Evolutionary conservation across 2,797 vertebrate species (phyloP), one percentile per base, ranked within the genome.

Genomic region (Sarcoramphus papa): DNA sequence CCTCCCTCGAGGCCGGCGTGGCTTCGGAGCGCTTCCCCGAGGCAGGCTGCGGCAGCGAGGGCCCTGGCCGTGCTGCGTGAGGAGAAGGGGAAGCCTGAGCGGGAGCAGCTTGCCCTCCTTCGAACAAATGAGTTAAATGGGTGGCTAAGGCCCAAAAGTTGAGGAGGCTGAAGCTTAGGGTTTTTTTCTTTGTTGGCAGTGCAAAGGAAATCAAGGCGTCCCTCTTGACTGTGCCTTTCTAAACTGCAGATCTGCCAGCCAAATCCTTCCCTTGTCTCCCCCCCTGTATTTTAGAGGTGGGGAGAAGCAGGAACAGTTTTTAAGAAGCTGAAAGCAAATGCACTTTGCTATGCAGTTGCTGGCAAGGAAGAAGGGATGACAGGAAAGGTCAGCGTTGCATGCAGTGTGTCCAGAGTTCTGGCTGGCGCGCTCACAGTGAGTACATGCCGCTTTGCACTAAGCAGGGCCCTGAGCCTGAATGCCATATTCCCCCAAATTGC

Each of bases 381-480:
- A 10, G 23, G 41, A 19, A 30, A 41, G 37, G 64, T 35, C 65
- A 47, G 72, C 11, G 3, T 13, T 21, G 53, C 14, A 3, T 6
- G 16, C 30, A 12, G 27, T 2, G 12, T 8, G 11, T 18, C 54
- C 57, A 6, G 30, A 27, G 21, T 4, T 19, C 50, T 31, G 67
- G n/a, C 72, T 45, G 56, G 40, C 27, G 17, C 0, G 0, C 27
- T n/a, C 2, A 4, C 50, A 1, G 5, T 1, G n/a, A 15, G 54
- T 4, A 8, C 81, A 3, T 9, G 74, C 41, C 33, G 47, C 79
- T 40, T 17, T 10, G 68, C 73, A 12, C 63, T 11, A 4, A n/a
- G 22, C 62, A 31, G 53, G 35, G 70, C 83, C 19, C 72, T 7
- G 9, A 60, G 72, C 62, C 82, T 27, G 12, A 14, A 3, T 19